Base-by-base conservation (phyloP, 2,888 invertebrate genomes). In the Ophion slaviceki region DNA sequence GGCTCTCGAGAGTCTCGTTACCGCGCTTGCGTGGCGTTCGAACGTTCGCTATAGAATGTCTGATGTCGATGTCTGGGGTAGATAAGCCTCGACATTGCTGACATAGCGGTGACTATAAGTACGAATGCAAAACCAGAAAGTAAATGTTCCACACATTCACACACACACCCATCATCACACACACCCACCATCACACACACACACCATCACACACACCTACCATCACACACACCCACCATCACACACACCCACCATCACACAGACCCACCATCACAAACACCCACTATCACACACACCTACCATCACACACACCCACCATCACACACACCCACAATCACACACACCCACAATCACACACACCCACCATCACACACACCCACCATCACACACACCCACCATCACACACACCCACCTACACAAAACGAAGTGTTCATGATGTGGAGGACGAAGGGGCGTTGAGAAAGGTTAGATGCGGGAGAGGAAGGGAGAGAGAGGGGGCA, bases 31-130 rank as follows among this genome's bases (percentile, higher is more conserved):
- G 80, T 74, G 72, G 76, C 75, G 66, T 83, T 85, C 66, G 61
- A 83, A 83, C 67, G 68, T 72, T 74, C 78, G 74, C 47, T 61
- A 62, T 45, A 20, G 45, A 72, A 61, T 74, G 81, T 70, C 75
- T 67, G 61, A 75, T 75, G 84, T 80, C 87, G 90, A 91, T 90
- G 91, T 90, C 90, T 89, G 89, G 90, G 88, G 89, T 90, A 90
- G 91, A 91, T 91, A 90, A 82, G 75, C 17, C 28, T n/a, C 62
- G 45, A 53, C 72, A 80, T 82, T 70, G 75, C 68, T 32, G 66
- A 76, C 67, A 62, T 75, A 80, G 53, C 76, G 20, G 53, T 40
- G n/a, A 36, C 64, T 75, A 53, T 59, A 47, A 61, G 78, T 86
- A 86, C 88, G 71, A 85, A 87, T 81, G 88, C 88, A 81, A 71